Base-by-base conservation (phyloP, 2,797 vertebrate genomes). In the Pangasius larnaudii region DNA sequence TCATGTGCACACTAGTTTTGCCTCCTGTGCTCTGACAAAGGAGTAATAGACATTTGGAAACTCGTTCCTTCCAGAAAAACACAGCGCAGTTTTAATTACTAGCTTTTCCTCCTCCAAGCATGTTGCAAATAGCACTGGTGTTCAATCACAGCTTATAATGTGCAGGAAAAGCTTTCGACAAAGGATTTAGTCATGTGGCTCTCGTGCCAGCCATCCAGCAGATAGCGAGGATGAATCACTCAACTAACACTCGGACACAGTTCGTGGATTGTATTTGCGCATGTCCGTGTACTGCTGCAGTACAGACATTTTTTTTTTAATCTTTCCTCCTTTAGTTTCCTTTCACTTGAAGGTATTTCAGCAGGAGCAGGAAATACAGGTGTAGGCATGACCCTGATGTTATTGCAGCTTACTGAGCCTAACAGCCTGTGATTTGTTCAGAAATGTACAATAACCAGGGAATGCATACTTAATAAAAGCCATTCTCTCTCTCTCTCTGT, bases 391-490 rank as follows among this genome's bases (percentile, higher is more conserved):
- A 85, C 49, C 61, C 74, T 67, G 85, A 87, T 46, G 81, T 61
- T 90, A 88, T 67, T 87, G 87, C 78, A 83, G 46, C 88, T 86
- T 87, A 88, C 81, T 58, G 69, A 85, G 46, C 65, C 87, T 83
- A 86, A 71, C 87, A 85, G 36, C 72, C 74, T 59, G 7, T 56
- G 65, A 88, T 85, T 85, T 88, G 51, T 85, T 77, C 33, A 67
- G 49, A 75, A 69, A 18, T 69, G 65, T 53, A 51, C 82, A 78
- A 58, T 78, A 69, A 56, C 69, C 5, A 58, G 11, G 46, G 61
- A 85, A 58, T 39, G 14, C 86, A 82, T 61, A 42, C 8, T 36
- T 72, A 87, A 78, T 81, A 65, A 82, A 87, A 58, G 63, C 27
- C 27, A 30, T 13, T 58, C 67, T 51, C 82, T n/a, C 59, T 49